Evolutionary conservation across 1,140 invertebrate genomes (phyloP).

Genomic region (Latrodectus geometricus): DNA sequence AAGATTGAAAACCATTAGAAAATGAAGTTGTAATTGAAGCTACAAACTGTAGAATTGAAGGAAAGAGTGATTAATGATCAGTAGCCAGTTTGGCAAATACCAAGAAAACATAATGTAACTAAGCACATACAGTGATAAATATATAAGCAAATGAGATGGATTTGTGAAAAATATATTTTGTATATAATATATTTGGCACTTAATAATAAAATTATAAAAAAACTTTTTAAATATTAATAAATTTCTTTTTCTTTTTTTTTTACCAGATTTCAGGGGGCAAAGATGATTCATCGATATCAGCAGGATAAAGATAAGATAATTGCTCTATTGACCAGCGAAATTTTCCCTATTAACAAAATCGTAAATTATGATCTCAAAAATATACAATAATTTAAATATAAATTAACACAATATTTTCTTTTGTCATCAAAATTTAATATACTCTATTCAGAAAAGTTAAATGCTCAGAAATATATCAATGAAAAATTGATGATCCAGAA

Average conservation of each 20-base stretch:
- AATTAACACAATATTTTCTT: not conserved
- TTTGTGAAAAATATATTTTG: no score
- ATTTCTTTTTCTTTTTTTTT: not conserved
- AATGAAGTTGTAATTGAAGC: no score
- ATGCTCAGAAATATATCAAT: not conserved
- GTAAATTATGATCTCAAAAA: not conserved
- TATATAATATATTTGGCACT: no score
- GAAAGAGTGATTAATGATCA: no score
- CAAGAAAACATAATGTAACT: no score
- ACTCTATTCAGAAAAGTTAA: not conserved
- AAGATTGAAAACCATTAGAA: no score
- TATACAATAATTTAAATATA: not conserved
- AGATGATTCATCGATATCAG: constrained; percentile 61
- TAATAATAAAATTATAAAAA: no score
- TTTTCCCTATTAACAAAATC: constrained; percentile 27
- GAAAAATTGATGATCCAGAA: not conserved
- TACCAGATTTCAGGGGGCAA: constrained; percentile 32
- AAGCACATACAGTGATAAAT: no score
- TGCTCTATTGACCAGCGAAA: constrained; percentile 62
- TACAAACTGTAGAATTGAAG: no score
- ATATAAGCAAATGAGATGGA: no score
- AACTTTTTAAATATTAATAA: no score
- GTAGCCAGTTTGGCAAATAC: no score
- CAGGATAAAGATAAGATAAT: constrained; percentile 50
- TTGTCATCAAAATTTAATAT: not conserved